Conservation (phyloP, 2,888 invertebrate species). For the Aspidiotus rigidus region DNA sequence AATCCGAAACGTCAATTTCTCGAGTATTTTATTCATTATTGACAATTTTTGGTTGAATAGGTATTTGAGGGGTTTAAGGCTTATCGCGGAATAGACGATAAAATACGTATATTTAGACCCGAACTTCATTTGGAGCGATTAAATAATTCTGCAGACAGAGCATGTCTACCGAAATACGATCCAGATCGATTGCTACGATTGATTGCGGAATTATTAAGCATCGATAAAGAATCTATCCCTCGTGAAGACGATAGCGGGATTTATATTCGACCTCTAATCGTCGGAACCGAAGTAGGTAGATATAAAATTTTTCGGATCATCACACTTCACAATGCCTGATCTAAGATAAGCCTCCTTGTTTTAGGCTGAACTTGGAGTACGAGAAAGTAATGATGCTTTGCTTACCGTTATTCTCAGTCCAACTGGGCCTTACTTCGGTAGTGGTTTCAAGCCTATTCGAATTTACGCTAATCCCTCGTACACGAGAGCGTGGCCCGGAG, state of each 20-base stretch:
- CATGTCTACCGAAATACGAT: slow-evolving; percentile 82
- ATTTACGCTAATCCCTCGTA: slow-evolving; percentile 85
- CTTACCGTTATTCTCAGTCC: slow-evolving; percentile 87
- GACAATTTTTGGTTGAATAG: no score
- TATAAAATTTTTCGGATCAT: no score
- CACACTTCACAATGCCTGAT: no score
- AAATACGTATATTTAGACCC: slow-evolving; percentile 88
- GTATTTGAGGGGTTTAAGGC: slow-evolving; percentile 95
- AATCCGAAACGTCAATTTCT: no score
- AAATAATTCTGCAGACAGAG: slow-evolving; percentile 72
- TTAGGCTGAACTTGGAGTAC: slow-evolving; percentile 55
- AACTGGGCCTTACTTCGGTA: slow-evolving; percentile 80
- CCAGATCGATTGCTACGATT: slow-evolving; percentile 75
- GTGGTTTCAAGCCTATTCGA: slow-evolving; percentile 60
- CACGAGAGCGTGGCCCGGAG: slow-evolving; percentile 83
- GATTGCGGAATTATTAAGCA: slow-evolving; percentile 69
- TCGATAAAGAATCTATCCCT: slow-evolving; percentile 98
- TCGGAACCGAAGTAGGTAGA: slow-evolving; percentile 85
- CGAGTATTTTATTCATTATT: no score
- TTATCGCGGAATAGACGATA: slow-evolving; percentile 83
- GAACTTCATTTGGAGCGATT: slow-evolving; percentile 90
- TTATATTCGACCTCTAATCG: slow-evolving; percentile 90
- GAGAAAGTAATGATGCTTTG: slow-evolving; percentile 74
- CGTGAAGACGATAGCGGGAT: slow-evolving; percentile 80
- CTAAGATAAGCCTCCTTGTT: no score